Evolutionary conservation across 2,888 invertebrate genomes (phyloP), one percentile per base, ranked within the genome.

Genomic region (Pheosia gnoma): DNA sequence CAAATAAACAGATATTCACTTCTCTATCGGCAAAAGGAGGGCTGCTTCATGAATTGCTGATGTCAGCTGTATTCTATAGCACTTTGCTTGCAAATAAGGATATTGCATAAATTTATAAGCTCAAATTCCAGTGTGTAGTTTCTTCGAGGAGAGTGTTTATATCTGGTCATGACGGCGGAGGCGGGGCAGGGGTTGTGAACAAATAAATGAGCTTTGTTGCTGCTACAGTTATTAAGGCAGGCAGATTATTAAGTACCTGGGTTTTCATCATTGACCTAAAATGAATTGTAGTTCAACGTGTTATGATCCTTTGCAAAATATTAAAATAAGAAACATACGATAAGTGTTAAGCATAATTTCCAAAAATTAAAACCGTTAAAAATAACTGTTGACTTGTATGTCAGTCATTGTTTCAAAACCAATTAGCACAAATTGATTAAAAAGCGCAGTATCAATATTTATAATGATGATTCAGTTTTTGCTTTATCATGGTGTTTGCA

Each of bases 21-120:
- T 81, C 75, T 80, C 77, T 70, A 71, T 73, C 67, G 69, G 78
- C 72, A 74, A 75, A 77, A 76, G 81, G 78, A 68, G 66, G 62
- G 77, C 69, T 63, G 71, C 77, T 86, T 84, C 85, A 87, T 87
- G 89, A 89, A 89, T 87, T 87, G 88, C 87, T 88, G 87, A 89
- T 88, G 84, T 81, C 82, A 81, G 80, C 83, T 79, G 79, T 80
- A 82, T 80, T 83, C 75, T 78, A 85, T 80, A 78, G 74, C 77
- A 74, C 77, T 82, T 80, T 77, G 81, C 82, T 85, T 83, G 81
- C 78, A 84, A 87, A 87, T 83, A 84, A 84, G 79, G 77, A 75
- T 77, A 81, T 84, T 83, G 84, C 82, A 86, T 87, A 85, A 81
- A 84, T 85, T 83, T 83, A 78, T 83, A 82, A 75, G 72, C 73